Base-by-base conservation (phyloP, 2,797 vertebrate species). In the Smutsia temminckii region DNA sequence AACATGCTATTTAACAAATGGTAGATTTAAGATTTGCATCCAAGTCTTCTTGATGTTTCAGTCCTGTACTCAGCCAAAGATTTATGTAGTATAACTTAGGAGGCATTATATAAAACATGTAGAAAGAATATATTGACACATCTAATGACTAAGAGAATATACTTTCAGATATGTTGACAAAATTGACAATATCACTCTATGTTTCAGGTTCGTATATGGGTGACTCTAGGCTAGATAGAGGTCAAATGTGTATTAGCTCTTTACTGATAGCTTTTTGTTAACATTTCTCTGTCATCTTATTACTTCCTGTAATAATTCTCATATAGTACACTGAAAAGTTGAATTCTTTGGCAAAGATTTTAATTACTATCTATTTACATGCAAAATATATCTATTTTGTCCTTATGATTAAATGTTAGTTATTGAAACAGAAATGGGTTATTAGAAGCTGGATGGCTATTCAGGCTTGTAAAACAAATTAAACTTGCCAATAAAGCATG, bases 401-500 rank as follows among this genome's bases (percentile, higher is more conserved):
- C 72, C 97, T 91, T 94, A 92, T 92, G 84, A 96, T 97, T 97
- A 97, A 98, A 97, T 87, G 40, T 96, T 91, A 97, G 95, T 93
- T 96, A 96, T 86, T 89, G 94, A 97, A 98, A 96, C 66, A 96
- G 93, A 98, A 98, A 97, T 97, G 96, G 86, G 40, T 87, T 95
- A 97, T 97, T 97, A 97, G 98, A 98, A 98, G 96, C 87, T 71
- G 94, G 97, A 95, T 97, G 98, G 97, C 97, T 98, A 94, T 98
- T 98, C 97, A 98, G 97, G 97, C 98, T 98, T 98, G 96, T 97
- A 97, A 98, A 98, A 97, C 94, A 98, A 98, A 97, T 98, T 97
- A 97, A 98, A 98, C 97, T 96, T 98, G 98, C 98, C 97, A 98
- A 98, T 98, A 98, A 98, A 81, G 97, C 98, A 98, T 98, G 97